Conservation (phyloP, 92 coral and sea anemone species). For the Montipora capitata region DNA sequence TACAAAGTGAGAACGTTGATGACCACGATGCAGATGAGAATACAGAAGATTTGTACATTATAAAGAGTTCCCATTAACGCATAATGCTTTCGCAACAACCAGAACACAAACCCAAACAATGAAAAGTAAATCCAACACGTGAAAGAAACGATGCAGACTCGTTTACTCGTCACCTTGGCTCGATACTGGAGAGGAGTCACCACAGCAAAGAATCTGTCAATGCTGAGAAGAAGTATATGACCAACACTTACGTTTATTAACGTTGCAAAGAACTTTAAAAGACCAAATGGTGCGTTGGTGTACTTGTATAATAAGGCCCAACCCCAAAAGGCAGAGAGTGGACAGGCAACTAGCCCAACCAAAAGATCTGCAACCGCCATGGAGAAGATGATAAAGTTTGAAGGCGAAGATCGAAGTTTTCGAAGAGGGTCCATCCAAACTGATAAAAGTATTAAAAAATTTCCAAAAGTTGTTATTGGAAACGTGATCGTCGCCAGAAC, state of each 20-base stretch:
- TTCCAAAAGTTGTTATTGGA: constrained; percentile 34
- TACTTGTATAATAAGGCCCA: neutral
- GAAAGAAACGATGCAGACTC: constrained; percentile 4
- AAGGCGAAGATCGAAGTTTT: constrained; percentile 44
- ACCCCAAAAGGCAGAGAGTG: constrained; percentile 30
- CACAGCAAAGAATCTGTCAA: constrained; percentile 32
- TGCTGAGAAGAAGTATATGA: constrained; percentile 34
- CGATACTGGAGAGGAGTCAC: constrained; percentile 19
- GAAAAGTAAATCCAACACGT: constrained; percentile 26
- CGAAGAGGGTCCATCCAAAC: constrained; percentile 48
- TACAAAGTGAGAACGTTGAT: neutral
- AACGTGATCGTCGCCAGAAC: constrained; percentile 15
- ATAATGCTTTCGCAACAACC: constrained; percentile 5
- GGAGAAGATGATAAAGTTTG: constrained; percentile 15
- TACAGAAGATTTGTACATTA: constrained; percentile 18
- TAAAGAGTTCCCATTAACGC: constrained; percentile 41
- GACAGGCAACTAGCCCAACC: constrained; percentile 29
- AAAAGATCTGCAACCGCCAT: constrained; percentile 40
- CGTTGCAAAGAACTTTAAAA: constrained; percentile 21
- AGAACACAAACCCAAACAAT: constrained; percentile 11
- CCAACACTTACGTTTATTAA: constrained; percentile 26
- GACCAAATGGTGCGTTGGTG: constrained; percentile 2
- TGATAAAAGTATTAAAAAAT: constrained; percentile 17
- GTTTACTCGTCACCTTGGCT: neutral
- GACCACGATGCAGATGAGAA: constrained; percentile 10